Conservation (phyloP, 2,888 invertebrate genomes). For the Latrodectus elegans region DNA sequence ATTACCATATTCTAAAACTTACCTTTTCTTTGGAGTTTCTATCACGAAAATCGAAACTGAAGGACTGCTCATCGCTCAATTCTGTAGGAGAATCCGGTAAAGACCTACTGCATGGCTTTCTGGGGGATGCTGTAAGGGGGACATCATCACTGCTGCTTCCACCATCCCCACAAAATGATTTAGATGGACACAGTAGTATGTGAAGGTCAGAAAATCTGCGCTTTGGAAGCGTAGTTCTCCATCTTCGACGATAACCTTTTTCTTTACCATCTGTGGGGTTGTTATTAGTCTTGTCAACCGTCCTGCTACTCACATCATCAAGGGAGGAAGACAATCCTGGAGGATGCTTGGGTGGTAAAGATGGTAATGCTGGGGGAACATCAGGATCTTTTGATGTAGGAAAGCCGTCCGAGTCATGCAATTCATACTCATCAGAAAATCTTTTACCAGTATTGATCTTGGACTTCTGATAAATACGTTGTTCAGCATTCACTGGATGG, state of each 20-base stretch:
- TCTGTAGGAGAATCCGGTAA: constrained; percentile 61
- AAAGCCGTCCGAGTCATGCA: neutral
- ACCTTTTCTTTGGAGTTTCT: constrained; percentile 58
- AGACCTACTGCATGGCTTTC: constrained; percentile 17
- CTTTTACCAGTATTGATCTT: too few species aligned
- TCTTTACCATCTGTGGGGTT: neutral
- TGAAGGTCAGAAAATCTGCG: constrained; percentile 56
- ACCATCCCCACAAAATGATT: constrained; percentile 27
- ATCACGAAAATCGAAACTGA: constrained; percentile 58
- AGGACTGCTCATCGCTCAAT: constrained; percentile 42
- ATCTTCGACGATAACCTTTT: constrained; percentile 14
- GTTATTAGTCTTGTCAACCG: neutral
- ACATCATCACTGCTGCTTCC: constrained; percentile 51
- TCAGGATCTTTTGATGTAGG: neutral
- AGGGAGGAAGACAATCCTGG: constrained; percentile 44
- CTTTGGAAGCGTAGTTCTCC: constrained; percentile 50
- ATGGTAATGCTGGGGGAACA: constrained; percentile 22
- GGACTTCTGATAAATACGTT: too few species aligned
- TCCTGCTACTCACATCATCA: constrained; percentile 34
- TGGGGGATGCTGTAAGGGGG: constrained; percentile 35
- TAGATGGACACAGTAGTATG: constrained; percentile 43
- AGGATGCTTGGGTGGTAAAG: constrained; percentile 1
- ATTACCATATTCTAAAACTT: neutral
- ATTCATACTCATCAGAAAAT: neutral
- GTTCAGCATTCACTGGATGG: too few species aligned